A percentile compares a stretch with the other conserved stretches of the same genome.
Evolutionary conservation across 2,888 invertebrate species (phyloP).

Genomic region (Apantesis nais): DNA sequence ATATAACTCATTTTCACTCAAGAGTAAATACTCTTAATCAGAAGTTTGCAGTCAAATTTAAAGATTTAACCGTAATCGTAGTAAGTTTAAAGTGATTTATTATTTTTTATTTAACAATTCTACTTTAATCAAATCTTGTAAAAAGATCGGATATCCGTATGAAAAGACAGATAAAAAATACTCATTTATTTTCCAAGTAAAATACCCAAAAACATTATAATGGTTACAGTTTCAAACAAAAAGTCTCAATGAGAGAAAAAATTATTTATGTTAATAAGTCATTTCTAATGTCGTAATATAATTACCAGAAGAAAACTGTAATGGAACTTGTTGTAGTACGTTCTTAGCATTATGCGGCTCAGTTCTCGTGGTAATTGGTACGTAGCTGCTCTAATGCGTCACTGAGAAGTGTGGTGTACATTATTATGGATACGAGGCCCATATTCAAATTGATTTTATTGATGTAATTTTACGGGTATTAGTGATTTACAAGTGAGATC

Average conservation of each 20-base stretch:
- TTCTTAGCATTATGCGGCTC: slow-evolving; percentile 9
- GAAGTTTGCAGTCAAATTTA: too few species aligned
- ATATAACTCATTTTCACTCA: background rate
- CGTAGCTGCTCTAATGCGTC: slow-evolving; percentile 18
- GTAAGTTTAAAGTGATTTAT: too few species aligned
- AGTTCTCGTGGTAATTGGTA: slow-evolving; percentile 5
- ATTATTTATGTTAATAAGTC: background rate
- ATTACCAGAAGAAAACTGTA: slow-evolving; percentile 4
- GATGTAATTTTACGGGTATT: background rate
- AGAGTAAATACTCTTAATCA: background rate
- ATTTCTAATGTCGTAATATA: background rate
- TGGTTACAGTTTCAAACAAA: background rate
- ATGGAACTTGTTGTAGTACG: slow-evolving; percentile 6
- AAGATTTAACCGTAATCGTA: background rate
- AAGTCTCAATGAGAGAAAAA: background rate
- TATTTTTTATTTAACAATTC: background rate
- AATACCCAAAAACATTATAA: background rate
- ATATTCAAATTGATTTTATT: background rate
- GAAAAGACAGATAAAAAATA: background rate
- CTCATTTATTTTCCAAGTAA: background rate
- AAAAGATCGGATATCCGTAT: too few species aligned
- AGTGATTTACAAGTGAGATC: background rate
- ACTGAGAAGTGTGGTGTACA: slow-evolving; percentile 17
- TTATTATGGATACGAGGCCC: background rate
- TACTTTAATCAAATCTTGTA: too few species aligned